phyloP scores from a whole-genome alignment of 2,797 vertebrate species.

The Centroberyx gerrardi region DNA sequence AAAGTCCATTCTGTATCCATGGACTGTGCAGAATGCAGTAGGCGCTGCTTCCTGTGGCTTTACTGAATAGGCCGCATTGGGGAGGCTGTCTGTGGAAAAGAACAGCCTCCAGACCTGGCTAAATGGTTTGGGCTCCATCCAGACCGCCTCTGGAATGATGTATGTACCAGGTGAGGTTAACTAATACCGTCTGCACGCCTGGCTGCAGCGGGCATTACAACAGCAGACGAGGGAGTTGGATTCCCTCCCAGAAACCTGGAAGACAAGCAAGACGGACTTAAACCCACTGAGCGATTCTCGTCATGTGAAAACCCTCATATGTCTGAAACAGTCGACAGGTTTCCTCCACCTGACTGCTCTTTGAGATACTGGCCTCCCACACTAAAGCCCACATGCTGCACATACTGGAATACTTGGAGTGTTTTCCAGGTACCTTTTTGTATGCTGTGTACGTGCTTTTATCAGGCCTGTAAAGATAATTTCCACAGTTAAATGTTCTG shows the following conservation, averaged over 20 bases:
- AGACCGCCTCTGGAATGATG: background rate
- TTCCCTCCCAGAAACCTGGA: background rate
- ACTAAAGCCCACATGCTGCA: no score
- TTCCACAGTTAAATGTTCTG: background rate
- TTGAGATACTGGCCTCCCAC: background rate
- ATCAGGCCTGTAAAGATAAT: background rate
- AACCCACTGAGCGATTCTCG: background rate
- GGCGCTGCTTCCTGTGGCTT: no score
- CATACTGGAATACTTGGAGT: background rate
- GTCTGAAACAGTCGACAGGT: background rate
- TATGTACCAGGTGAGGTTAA: slow-evolving; percentile 15
- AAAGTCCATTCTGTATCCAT: no score
- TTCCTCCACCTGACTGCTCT: background rate
- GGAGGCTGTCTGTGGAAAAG: background rate
- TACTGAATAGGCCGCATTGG: no score
- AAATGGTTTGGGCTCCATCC: background rate
- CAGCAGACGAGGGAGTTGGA: background rate
- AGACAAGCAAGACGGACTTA: background rate
- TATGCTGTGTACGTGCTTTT: background rate
- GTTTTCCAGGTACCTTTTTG: background rate
- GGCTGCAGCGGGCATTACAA: slow-evolving; percentile 1
- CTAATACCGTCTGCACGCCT: slow-evolving; percentile 1
- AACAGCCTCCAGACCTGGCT: background rate
- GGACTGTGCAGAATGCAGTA: no score
- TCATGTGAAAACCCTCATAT: slow-evolving; percentile 1